A percentile compares a stretch with the other conserved stretches of the same genome.
phyloP scores from a whole-genome alignment of 2,797 vertebrate species.

The Gambusia yucatana region DNA sequence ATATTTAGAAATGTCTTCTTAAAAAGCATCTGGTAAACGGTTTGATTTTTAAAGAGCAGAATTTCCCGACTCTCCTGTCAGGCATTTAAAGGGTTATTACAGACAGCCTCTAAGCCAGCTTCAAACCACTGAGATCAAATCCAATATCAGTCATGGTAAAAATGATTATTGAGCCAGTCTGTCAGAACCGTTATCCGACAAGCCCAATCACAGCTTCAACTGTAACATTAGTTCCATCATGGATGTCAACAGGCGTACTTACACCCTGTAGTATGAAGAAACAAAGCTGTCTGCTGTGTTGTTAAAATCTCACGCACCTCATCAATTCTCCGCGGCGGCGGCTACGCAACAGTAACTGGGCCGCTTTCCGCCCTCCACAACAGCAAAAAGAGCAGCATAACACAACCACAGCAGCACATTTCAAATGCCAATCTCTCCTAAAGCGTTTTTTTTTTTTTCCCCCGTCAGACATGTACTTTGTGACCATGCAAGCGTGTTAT shows the following conservation, averaged over 20 bases:
- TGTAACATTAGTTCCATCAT: constrained; percentile 45
- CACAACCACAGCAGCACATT: constrained; percentile 27
- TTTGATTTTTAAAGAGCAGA: neutral
- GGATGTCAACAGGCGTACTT: constrained; percentile 30
- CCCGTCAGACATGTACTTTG: constrained; percentile 1
- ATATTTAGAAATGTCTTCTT: neutral
- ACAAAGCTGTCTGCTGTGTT: constrained; percentile 43
- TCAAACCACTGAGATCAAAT: constrained; percentile 17
- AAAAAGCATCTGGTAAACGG: neutral
- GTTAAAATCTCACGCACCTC: constrained; percentile 41
- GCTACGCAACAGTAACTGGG: constrained; percentile 26
- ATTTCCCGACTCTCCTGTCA: neutral
- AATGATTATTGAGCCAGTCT: constrained; percentile 37
- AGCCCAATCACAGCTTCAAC: constrained; percentile 43
- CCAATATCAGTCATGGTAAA: constrained; percentile 28
- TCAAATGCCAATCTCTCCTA: constrained; percentile 23
- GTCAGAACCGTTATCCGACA: constrained; percentile 34
- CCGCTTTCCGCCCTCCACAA: constrained; percentile 12
- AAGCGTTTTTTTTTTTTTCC: neutral
- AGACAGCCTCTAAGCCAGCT: constrained; percentile 16
- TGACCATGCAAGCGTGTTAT: constrained; percentile 11
- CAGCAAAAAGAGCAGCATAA: constrained; percentile 4
- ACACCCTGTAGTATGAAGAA: constrained; percentile 25
- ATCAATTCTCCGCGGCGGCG: constrained; percentile 32
- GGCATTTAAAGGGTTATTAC: neutral